Percentiles rank a stretch among this genome's conserved stretches.
phyloP scores from a whole-genome alignment of 2,797 vertebrate genomes.

The Sciaenops ocellatus region DNA sequence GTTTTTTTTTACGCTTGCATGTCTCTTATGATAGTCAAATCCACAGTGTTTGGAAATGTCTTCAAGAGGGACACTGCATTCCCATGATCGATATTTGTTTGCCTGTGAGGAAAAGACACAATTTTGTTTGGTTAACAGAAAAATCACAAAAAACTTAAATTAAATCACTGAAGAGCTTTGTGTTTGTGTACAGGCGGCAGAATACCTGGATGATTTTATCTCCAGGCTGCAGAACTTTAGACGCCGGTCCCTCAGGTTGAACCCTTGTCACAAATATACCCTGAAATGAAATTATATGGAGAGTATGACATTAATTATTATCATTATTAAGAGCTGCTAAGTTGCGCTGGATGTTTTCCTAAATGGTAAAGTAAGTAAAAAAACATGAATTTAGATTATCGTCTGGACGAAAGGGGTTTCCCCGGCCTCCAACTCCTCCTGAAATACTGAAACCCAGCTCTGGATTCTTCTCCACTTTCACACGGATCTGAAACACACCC shows the following conservation, averaged over 20 bases:
- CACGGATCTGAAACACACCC: conserved; percentile 88
- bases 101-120: conserved; percentile 81
- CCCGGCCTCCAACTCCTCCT: conserved; percentile 95
- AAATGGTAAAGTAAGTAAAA: not conserved
- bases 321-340: no score
- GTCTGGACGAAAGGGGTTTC: conserved; percentile 98
- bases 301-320: not conserved
- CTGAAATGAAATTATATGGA: conserved; percentile 67
- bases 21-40: conserved; percentile 94
- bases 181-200: not conserved
- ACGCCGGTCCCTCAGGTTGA: conserved; percentile 96
- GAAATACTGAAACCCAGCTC: conserved; percentile 99
- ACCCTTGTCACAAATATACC: conserved; percentile 99
- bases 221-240: conserved; percentile 94
- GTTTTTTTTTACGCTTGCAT: conserved; percentile 88
- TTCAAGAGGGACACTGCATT: conserved; percentile 97
- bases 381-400: conserved; percentile 88
- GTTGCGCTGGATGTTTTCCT: not conserved
- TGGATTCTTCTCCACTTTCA: conserved; percentile 97
- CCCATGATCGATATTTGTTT: conserved; percentile 97
- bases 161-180: not conserved
- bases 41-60: conserved; percentile 95
- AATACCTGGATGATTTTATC: conserved; percentile 98
- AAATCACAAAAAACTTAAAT: accelerated
- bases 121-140: not conserved